Evolutionary conservation across 2,888 invertebrate species (phyloP).

Genomic region (Drosophila ochracea): DNA sequence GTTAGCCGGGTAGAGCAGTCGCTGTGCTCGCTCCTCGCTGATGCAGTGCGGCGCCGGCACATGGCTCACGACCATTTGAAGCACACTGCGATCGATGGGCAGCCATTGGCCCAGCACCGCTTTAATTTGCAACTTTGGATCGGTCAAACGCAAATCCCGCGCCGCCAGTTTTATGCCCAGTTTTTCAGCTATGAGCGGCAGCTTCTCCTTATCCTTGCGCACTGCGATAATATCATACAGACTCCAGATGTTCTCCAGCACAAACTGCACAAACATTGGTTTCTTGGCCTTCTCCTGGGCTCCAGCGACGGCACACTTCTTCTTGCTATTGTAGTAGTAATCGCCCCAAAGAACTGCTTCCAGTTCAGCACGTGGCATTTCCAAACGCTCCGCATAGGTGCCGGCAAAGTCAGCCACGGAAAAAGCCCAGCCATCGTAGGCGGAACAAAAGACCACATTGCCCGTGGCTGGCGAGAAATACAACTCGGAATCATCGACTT

Average conservation of each 20-base stretch:
- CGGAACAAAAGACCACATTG: slow-evolving; percentile 98
- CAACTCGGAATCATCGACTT: slow-evolving; percentile 93
- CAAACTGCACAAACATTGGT: slow-evolving; percentile 96
- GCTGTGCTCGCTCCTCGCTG: slow-evolving; percentile 91
- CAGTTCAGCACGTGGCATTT: slow-evolving; percentile 90
- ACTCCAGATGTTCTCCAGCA: slow-evolving; percentile 96
- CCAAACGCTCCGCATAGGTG: slow-evolving; percentile 87
- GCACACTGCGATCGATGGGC: slow-evolving; percentile 92
- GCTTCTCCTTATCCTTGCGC: slow-evolving; percentile 91
- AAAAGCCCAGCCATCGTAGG: slow-evolving; percentile 96
- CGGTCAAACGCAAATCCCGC: slow-evolving; percentile 92
- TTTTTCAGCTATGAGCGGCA: slow-evolving; percentile 89
- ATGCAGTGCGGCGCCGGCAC: slow-evolving; percentile 94
- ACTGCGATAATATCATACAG: slow-evolving; percentile 93
- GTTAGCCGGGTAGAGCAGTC: slow-evolving; percentile 91
- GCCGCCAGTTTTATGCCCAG: slow-evolving; percentile 91
- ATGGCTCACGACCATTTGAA: slow-evolving; percentile 92
- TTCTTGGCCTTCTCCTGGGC: slow-evolving; percentile 97
- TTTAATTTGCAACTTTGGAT: slow-evolving; percentile 91
- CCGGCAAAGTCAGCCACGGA: slow-evolving; percentile 93
- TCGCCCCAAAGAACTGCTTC: slow-evolving; percentile 97
- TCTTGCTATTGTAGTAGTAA: slow-evolving; percentile 94
- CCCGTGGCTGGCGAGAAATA: slow-evolving; percentile 97
- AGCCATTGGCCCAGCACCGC: slow-evolving; percentile 95
- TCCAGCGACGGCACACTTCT: slow-evolving; percentile 93